Evolutionary conservation across 2,797 vertebrate species (phyloP).

Genomic region (Aplochiton taeniatus): DNA sequence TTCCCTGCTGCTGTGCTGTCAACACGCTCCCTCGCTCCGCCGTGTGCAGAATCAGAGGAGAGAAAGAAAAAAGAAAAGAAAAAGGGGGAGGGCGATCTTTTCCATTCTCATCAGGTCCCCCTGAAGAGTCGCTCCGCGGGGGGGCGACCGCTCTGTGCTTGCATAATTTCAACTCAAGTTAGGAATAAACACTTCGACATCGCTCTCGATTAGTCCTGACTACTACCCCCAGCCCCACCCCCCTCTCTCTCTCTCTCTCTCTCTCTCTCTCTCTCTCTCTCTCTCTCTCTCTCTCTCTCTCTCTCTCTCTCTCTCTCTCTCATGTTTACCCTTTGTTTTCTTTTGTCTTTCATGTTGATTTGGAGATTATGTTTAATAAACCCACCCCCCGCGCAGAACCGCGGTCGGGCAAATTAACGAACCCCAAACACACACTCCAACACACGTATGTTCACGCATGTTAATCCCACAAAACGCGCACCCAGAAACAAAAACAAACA

Average conservation of each 20-base stretch:
- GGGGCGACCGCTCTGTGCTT: conserved; percentile 20
- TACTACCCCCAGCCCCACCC: no score
- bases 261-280: no score
- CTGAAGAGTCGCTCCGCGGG: conserved; percentile 38
- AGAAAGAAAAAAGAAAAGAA: no score
- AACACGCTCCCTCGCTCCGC: neutral
- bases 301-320: no score
- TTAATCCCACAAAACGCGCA: conserved; percentile 26
- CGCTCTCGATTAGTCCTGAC: conserved; percentile 57
- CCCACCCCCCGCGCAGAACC: conserved; percentile 38
- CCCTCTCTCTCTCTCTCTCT: no score
- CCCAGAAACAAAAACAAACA: conserved; percentile 40
- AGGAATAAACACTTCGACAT: conserved; percentile 42
- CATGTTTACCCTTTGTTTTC: conserved; percentile 69
- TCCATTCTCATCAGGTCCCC: conserved; percentile 29
- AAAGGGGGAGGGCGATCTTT: conserved; percentile 3
- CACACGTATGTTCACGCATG: neutral
- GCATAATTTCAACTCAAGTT: conserved; percentile 61
- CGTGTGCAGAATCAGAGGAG: conserved; percentile 5
- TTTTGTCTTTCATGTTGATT: conserved; percentile 66
- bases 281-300: no score
- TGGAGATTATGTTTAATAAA: conserved; percentile 65
- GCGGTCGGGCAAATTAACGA: conserved; percentile 44
- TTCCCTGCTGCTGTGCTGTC: conserved; percentile 20
- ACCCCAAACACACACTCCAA: neutral